Base-by-base conservation (phyloP, 2,888 invertebrate genomes). In the Apantesis nais region DNA sequence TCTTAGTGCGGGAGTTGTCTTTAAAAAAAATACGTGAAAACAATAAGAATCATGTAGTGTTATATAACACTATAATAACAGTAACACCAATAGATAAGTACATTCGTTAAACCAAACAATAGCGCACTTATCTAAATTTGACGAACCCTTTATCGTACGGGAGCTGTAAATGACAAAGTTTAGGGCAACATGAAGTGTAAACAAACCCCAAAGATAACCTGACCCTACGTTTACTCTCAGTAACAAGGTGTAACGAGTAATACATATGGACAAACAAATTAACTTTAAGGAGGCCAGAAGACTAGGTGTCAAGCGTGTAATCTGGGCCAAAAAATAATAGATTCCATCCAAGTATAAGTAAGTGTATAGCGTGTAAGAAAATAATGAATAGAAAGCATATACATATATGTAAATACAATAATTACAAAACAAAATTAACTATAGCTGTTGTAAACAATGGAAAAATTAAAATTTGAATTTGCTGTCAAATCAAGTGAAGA, bases 231-330 rank as follows among this genome's bases (percentile, higher is more conserved):
- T 44, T 44, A 31, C 11, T 31, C 31, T 44, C 63, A 44, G 63
- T 16, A 63, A 44, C 44, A 44, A 44, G 63, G 44, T 63, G 31
- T 44, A 44, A 29, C 29, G 19, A 62, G 62, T 63, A 31, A 44
- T 63, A 63, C 44, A 44, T 31, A 22, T 12, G 29, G 31, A 63
- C 63, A 63, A 63, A 63, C 63, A 63, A 44, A 29, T 44, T 63
- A 63, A 63, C 29, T 63, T 7, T 63, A 11, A 44, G 12, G 19
- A 63, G 29, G 3, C 29, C 19, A 22, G 19, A 44, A 44, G 16
- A 39, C 39, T 25, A 62, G 29, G 3, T 22, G 19, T 63, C 16
- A 29, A 19, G 25, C 4, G 1, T 39, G 8, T 25, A 7, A 62
- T 39, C n/a, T 62, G 5, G 29, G 14, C 16, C 29, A 58, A 58